phyloP scores from a whole-genome alignment of 1,140 invertebrate species.

The Lepidostoma basale region DNA sequence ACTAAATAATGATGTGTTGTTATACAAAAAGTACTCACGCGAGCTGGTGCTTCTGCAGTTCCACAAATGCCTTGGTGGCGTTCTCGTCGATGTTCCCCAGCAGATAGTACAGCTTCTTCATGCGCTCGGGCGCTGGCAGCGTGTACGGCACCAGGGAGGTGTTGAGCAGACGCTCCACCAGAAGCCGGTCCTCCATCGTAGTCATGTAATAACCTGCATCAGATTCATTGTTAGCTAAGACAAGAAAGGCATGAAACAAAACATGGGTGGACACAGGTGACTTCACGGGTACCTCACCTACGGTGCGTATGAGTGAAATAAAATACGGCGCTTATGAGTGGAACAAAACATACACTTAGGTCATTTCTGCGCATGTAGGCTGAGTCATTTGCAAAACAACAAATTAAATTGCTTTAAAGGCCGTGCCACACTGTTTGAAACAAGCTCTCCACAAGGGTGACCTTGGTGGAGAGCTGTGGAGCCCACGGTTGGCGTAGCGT shows the following conservation, averaged over 20 bases:
- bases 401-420: too few relatives aligned
- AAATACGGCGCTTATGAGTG: too few relatives aligned
- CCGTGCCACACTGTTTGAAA: too few relatives aligned
- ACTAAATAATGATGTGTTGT: too few relatives aligned
- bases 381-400: conserved; percentile 36
- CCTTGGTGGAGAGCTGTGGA: too few relatives aligned
- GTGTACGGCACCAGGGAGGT: conserved; percentile 95
- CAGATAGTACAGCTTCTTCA: conserved; percentile 93
- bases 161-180: conserved; percentile 94
- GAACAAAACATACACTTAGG: too few relatives aligned
- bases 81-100: conserved; percentile 93
- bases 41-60: conserved; percentile 91
- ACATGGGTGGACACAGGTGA: too few relatives aligned
- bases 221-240: not conserved
- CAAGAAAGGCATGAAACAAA: not conserved
- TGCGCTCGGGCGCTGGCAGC: conserved; percentile 81
- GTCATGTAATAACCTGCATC: conserved; percentile 63
- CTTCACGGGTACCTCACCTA: too few relatives aligned
- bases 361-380: too few relatives aligned
- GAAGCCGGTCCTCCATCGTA: conserved; percentile 73
- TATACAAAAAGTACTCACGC: conserved; percentile 52
- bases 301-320: too few relatives aligned
- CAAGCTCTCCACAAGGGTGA: too few relatives aligned
- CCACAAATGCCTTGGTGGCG: conserved; percentile 93
- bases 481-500: too few relatives aligned